These are phyloP conservation scores for Toxotes chatareus DNA, from an alignment of 2,113 vertebrate species.

Conservation along the genomic window DNA sequence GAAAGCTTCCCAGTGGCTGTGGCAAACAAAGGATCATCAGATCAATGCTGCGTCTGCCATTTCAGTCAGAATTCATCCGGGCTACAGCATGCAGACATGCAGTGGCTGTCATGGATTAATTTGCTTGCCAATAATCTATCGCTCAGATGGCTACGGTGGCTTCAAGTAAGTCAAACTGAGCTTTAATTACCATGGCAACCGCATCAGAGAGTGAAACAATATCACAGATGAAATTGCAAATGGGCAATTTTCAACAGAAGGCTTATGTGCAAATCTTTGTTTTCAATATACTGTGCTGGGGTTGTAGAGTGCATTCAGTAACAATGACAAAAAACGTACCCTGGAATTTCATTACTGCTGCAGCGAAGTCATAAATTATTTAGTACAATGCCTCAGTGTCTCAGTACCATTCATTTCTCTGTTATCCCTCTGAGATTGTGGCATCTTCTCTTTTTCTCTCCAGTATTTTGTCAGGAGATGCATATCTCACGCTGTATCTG, in stretches of 20 bases:
- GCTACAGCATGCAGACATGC: constrained; percentile 24
- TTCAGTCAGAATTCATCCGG: constrained; percentile 16
- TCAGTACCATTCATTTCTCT: constrained; percentile 66
- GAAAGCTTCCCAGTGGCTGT: constrained; percentile 87
- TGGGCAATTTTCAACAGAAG: constrained; percentile 46
- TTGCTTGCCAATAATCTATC: constrained; percentile 56
- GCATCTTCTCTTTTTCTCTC: constrained; percentile 61
- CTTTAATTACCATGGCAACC: constrained; percentile 77
- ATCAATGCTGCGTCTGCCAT: constrained; percentile 37
- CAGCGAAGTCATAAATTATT: constrained; percentile 82
- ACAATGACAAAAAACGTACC: constrained; percentile 70
- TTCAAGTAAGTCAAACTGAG: constrained; percentile 57
- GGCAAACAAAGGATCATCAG: constrained; percentile 63
- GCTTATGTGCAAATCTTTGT: constrained; percentile 64
- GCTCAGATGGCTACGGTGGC: constrained; percentile 45
- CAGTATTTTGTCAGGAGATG: constrained; percentile 32
- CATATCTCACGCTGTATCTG: background rate
- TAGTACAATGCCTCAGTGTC: constrained; percentile 74
- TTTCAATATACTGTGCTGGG: constrained; percentile 34
- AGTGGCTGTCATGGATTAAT: constrained; percentile 43
- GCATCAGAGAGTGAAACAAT: constrained; percentile 66
- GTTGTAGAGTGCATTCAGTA: constrained; percentile 49
- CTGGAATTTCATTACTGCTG: constrained; percentile 79
- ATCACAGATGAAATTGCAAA: constrained; percentile 60
- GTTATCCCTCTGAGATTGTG: constrained; percentile 60